A percentile compares a stretch with the other conserved stretches of the same genome.
phyloP scores from a whole-genome alignment of 2,797 vertebrate genomes.

The Silurus lanzhouensis region DNA sequence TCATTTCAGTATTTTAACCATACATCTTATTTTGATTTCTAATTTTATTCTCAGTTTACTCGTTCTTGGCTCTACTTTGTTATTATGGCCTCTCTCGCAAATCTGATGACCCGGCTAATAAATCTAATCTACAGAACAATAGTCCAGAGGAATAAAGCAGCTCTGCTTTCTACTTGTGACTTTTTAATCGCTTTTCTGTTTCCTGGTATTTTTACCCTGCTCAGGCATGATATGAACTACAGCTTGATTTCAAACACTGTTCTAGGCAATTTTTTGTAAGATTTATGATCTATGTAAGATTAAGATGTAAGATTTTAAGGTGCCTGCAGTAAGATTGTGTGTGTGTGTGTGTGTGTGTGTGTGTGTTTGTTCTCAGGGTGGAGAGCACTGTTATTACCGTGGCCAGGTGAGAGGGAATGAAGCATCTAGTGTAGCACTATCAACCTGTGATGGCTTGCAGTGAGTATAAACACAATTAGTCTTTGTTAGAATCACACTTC shows the following conservation, averaged over 20 bases:
- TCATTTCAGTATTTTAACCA: neutral
- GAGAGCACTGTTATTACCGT: slow-evolving; percentile 98
- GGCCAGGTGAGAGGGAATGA: slow-evolving; percentile 88
- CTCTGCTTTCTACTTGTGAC: neutral
- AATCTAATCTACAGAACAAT: slow-evolving; percentile 3
- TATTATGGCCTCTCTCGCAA: neutral
- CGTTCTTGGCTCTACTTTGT: neutral
- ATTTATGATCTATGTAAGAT: neutral
- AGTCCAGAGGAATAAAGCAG: neutral
- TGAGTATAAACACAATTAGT: slow-evolving; percentile 74
- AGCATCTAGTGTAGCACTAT: slow-evolving; percentile 87
- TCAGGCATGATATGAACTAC: neutral
- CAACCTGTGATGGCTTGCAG: slow-evolving; percentile 97
- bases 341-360: neutral
- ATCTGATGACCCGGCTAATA: neutral
- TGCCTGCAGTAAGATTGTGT: slow-evolving; percentile 1
- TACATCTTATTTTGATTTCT: neutral
- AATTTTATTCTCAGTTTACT: neutral
- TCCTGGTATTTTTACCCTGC: neutral
- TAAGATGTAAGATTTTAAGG: neutral
- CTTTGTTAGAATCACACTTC: slow-evolving; percentile 21
- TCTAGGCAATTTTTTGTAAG: neutral
- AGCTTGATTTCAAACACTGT: neutral
- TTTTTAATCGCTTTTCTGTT: neutral
- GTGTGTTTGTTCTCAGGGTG: slow-evolving; percentile 78